phyloP scores from a whole-genome alignment of 2,113 vertebrate genomes.

The Axis porcinus region DNA sequence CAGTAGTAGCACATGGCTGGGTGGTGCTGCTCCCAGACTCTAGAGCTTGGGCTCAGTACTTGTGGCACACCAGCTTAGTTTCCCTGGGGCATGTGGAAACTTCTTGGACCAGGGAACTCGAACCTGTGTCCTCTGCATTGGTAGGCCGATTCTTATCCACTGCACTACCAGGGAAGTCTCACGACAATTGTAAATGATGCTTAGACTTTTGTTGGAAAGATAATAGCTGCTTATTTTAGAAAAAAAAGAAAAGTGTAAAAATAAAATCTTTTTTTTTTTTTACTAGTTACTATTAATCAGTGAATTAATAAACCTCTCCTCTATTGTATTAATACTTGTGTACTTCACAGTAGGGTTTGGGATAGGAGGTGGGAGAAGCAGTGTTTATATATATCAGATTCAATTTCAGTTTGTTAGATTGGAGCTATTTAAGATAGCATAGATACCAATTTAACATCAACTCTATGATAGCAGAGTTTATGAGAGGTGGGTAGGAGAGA shows the following conservation, averaged over 20 bases:
- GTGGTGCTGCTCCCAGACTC: neutral
- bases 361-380: rapidly evolving
- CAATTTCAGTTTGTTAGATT: neutral
- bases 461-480: neutral
- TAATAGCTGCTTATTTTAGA: neutral
- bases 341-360: neutral
- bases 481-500: neutral
- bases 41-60: neutral
- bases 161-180: neutral
- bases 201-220: neutral
- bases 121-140: neutral
- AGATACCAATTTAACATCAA: neutral
- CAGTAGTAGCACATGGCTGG: too few species aligned
- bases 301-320: neutral
- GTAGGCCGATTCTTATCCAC: neutral
- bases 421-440: neutral
- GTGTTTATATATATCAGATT: neutral
- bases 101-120: neutral
- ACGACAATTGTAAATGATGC: neutral
- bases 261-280: neutral
- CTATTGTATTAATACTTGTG: neutral
- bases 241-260: neutral
- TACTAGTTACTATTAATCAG: neutral
- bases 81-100: neutral
- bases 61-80: neutral